These are phyloP conservation scores for Frankliniella fusca DNA, from an alignment of 2,888 invertebrate genomes.

Conservation along the genomic window DNA sequence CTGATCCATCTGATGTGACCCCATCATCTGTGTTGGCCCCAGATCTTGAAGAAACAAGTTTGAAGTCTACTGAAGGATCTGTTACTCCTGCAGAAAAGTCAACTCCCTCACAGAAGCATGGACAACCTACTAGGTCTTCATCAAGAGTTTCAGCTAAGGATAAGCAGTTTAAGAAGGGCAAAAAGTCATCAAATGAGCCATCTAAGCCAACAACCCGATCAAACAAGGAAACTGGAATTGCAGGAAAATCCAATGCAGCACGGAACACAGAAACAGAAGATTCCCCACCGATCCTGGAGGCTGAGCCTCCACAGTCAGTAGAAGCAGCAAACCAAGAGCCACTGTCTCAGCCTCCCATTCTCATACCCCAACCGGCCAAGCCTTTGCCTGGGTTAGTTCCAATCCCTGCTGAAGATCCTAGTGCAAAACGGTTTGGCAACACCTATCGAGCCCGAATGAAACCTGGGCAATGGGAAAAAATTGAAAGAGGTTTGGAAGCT, in stretches of 20 bases:
- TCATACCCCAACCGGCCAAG: neutral
- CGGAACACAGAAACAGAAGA: neutral
- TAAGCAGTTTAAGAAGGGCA: neutral
- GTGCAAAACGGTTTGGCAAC: neutral
- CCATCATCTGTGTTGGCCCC: neutral
- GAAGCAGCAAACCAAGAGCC: neutral
- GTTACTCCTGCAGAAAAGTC: neutral
- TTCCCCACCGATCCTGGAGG: neutral
- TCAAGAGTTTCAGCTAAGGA: neutral
- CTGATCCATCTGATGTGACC: neutral
- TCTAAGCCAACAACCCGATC: too few species aligned
- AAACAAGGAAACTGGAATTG: neutral
- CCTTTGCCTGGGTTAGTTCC: neutral
- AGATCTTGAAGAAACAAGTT: too few species aligned
- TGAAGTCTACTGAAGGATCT: too few species aligned
- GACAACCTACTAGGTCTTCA: neutral
- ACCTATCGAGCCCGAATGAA: conserved; percentile 1
- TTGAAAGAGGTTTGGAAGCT: neutral
- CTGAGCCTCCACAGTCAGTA: neutral
- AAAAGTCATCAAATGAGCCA: neutral
- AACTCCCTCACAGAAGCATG: neutral
- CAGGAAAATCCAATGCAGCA: neutral
- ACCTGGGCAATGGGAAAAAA: conserved; percentile 11
- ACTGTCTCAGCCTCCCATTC: neutral
- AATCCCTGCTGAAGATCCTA: neutral